These are phyloP conservation scores for Dryomyza anilis DNA, from an alignment of 2,888 invertebrate genomes.

Conservation along the genomic window DNA sequence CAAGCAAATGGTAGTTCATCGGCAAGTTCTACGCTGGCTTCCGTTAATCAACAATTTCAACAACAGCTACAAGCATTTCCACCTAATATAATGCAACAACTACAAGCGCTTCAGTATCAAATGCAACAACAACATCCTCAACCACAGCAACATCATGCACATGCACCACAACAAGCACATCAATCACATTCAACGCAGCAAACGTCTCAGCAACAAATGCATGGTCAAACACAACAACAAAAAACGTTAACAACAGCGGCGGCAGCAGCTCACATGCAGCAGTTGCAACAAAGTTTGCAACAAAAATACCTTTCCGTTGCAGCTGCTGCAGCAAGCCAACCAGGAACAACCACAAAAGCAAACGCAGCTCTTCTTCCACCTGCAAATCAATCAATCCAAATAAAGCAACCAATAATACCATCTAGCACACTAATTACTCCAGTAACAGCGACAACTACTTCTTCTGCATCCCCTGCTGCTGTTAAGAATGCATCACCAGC, in stretches of 20 bases:
- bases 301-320: constrained; percentile 43
- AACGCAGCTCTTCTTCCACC: constrained; percentile 38
- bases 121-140: constrained; percentile 59
- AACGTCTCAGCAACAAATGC: constrained; percentile 25
- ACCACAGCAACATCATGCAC: constrained; percentile 44
- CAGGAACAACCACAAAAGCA: constrained; percentile 34
- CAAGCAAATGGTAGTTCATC: constrained; percentile 49
- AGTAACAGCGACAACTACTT: constrained; percentile 27
- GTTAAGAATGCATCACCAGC: constrained; percentile 5
- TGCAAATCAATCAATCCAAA: too few species aligned
- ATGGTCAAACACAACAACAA: too few species aligned
- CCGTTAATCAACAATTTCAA: constrained; percentile 45
- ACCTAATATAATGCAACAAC: constrained; percentile 49
- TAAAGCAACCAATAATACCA: constrained; percentile 47
- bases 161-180: constrained; percentile 42
- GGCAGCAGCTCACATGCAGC: constrained; percentile 37
- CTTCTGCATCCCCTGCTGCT: constrained; percentile 14
- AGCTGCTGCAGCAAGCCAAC: constrained; percentile 38
- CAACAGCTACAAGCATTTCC: constrained; percentile 49
- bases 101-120: constrained; percentile 50
- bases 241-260: constrained; percentile 37
- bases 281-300: constrained; percentile 39
- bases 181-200: constrained; percentile 39
- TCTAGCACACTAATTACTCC: constrained; percentile 48
- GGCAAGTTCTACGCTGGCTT: constrained; percentile 38